phyloP scores from a whole-genome alignment of 2,797 vertebrate genomes.

The Lophotriccus pileatus region DNA sequence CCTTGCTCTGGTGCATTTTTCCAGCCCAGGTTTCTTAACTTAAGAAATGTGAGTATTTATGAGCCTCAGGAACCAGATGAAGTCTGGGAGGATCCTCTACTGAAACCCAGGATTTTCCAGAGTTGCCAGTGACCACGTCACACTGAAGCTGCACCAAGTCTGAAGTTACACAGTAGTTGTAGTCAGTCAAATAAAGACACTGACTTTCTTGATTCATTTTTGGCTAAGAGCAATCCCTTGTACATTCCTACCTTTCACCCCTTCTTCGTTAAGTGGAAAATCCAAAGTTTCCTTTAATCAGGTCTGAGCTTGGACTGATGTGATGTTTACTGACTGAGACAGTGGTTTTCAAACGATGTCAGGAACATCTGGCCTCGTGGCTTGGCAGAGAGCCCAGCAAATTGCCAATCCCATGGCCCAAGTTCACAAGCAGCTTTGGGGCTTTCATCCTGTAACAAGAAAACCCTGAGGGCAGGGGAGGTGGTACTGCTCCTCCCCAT shows the following conservation, averaged over 20 bases:
- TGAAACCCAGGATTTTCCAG: not conserved
- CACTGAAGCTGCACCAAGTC: not conserved
- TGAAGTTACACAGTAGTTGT: constrained; percentile 30
- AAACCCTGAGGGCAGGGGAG: constrained; percentile 3
- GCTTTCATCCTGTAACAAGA: not conserved
- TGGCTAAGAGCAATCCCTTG: constrained; percentile 21
- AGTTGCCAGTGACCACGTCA: not conserved
- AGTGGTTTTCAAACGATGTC: constrained; percentile 21
- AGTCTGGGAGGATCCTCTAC: not conserved
- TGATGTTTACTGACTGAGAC: constrained; percentile 58
- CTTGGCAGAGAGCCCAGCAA: constrained; percentile 45
- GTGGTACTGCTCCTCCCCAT: not conserved
- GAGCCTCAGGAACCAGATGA: not conserved
- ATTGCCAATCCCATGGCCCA: constrained; percentile 30
- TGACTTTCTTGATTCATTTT: constrained; percentile 29
- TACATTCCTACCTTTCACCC: constrained; percentile 30
- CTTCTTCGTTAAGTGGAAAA: constrained; percentile 45
- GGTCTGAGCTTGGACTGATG: constrained; percentile 42
- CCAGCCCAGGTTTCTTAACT: not conserved
- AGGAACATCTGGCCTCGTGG: constrained; percentile 42
- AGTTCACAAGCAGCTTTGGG: not conserved
- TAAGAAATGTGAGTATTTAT: not conserved
- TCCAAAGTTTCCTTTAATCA: constrained; percentile 52
- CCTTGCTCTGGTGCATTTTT: not conserved
- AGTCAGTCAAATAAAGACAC: constrained; percentile 33